phyloP scores from a whole-genome alignment of 2,888 invertebrate genomes.

The Orchesellides sinensis region DNA sequence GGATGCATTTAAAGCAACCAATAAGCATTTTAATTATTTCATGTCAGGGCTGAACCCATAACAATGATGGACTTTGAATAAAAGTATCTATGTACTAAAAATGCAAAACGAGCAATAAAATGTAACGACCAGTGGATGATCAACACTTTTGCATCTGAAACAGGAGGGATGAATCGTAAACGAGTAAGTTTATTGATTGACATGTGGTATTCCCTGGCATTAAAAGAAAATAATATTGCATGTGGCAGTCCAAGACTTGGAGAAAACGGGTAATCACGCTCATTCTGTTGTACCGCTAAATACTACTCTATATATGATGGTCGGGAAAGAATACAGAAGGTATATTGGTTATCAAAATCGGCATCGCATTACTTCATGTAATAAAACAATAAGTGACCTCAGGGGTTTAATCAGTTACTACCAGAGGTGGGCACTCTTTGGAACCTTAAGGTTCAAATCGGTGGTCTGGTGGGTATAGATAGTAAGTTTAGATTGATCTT shows the following conservation, averaged over 20 bases:
- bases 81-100: no score
- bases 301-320: no score
- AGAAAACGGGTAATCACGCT: constrained; percentile 14
- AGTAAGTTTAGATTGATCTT: no score
- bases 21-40: constrained; percentile 22
- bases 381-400: no score
- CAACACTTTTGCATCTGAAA: constrained; percentile 50
- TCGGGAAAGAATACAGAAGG: no score
- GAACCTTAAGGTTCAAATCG: no score
- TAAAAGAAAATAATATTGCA: background rate
- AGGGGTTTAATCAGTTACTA: no score
- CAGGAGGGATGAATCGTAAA: constrained; percentile 50
- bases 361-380: no score
- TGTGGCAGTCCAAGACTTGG: background rate
- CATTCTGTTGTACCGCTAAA: no score
- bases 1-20: constrained; percentile 41
- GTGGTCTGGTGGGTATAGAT: no score
- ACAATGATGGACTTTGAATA: background rate
- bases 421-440: no score
- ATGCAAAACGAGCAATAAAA: constrained; percentile 61
- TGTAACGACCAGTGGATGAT: constrained; percentile 57
- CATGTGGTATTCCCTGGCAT: constrained; percentile 29
- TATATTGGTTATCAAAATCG: no score
- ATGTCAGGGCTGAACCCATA: constrained; percentile 7
- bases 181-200: constrained; percentile 59